phyloP scores from a whole-genome alignment of 2,888 invertebrate species.

The Idaea dimidiata region DNA sequence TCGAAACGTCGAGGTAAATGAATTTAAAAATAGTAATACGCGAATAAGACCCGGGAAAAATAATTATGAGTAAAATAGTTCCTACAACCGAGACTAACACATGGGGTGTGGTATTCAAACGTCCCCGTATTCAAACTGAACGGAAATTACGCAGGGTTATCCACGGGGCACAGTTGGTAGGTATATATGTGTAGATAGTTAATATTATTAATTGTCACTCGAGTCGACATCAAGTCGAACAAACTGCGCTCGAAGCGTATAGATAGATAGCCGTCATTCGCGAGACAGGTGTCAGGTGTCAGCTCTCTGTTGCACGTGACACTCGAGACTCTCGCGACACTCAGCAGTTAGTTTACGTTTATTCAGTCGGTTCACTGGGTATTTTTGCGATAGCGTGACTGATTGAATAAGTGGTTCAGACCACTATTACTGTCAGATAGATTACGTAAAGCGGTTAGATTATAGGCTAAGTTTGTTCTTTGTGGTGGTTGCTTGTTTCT shows the following conservation, averaged over 20 bases:
- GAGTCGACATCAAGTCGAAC: neutral
- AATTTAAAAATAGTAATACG: too few relatives aligned
- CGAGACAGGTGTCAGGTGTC: neutral
- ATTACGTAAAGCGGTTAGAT: slow-evolving; percentile 1
- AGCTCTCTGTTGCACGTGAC: neutral
- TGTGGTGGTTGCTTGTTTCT: neutral
- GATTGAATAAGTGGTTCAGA: neutral
- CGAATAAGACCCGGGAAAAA: too few relatives aligned
- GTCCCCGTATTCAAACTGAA: neutral
- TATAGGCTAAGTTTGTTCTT: neutral
- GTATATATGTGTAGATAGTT: too few relatives aligned
- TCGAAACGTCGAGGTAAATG: too few relatives aligned
- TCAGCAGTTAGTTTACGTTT: neutral
- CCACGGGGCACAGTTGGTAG: too few relatives aligned
- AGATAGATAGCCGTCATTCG: neutral
- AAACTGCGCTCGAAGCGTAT: neutral
- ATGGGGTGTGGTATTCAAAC: too few relatives aligned
- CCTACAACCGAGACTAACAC: too few relatives aligned
- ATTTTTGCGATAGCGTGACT: neutral
- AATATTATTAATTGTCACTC: neutral
- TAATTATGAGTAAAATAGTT: too few relatives aligned
- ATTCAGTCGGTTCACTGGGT: neutral
- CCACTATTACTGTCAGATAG: neutral
- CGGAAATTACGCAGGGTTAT: neutral
- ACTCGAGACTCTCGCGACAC: neutral